Percentiles rank a stretch among this genome's conserved stretches.
phyloP scores from a whole-genome alignment of 2,113 vertebrate genomes.

The Crotophaga sulcirostris region DNA sequence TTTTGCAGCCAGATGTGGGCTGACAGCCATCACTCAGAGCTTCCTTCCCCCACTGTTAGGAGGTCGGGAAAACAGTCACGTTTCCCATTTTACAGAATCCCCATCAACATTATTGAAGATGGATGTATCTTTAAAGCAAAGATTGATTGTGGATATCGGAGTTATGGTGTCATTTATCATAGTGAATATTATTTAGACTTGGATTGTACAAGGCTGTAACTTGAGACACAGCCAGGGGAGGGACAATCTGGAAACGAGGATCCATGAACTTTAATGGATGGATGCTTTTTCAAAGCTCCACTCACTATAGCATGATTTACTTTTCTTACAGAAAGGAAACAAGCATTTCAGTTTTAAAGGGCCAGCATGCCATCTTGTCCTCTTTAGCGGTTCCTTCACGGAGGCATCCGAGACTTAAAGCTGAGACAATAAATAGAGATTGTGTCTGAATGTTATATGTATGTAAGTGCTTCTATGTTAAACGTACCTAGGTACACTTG shows the following conservation, averaged over 20 bases:
- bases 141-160: conserved; percentile 99
- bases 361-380: conserved; percentile 65
- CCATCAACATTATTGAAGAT: conserved; percentile 98
- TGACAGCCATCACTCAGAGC: conserved; percentile 98
- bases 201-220: conserved; percentile 94
- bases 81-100: conserved; percentile 92
- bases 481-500: conserved; percentile 35
- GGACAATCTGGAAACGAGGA: conserved; percentile 88
- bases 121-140: conserved; percentile 99
- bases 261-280: conserved; percentile 91
- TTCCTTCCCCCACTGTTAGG: conserved; percentile 80
- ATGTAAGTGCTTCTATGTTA: conserved; percentile 29
- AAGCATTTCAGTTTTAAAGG: conserved; percentile 79
- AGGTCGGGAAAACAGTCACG: conserved; percentile 89
- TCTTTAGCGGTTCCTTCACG: not conserved
- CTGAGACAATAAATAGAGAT: conserved; percentile 37
- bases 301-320: conserved; percentile 81
- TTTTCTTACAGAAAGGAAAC: conserved; percentile 76
- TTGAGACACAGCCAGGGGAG: conserved; percentile 90
- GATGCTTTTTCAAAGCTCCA: conserved; percentile 84
- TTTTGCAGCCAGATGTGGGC: conserved; percentile 95
- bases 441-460: conserved; percentile 8
- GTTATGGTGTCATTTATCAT: conserved; percentile 98
- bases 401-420: not conserved
- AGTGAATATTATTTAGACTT: conserved; percentile 98